Evolutionary conservation across 1,140 invertebrate genomes (phyloP), one percentile per base, ranked within the genome.

Genomic region (Ericerus pela): DNA sequence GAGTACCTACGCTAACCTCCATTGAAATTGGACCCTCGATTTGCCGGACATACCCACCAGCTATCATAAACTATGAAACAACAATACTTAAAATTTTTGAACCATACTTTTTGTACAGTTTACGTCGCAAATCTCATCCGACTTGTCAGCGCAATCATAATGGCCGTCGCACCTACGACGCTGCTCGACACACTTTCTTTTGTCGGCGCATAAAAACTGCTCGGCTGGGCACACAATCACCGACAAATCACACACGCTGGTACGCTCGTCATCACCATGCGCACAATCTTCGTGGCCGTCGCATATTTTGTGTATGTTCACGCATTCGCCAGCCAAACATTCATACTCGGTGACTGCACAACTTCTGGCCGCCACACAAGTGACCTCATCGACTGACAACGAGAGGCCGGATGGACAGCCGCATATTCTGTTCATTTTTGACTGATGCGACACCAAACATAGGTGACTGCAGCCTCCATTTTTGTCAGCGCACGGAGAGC

Each of bases 251-350:
- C 51, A 16, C 2, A 71, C 64, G 11, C 70, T 57, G n/a, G n/a
- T n/a, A n/a, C n/a, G n/a, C 66, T 81, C 79, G 64, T 82, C 79
- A 43, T 76, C 78, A 37, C 74, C 75, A 60, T 72, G 68, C 20
- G 72, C 67, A 64, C 80, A 82, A 64, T 82, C 79, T 51, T 69
- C 64, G 28, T 71, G 66, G 1, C 71, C 71, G 66, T 83, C 78
- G 65, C 81, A 82, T 22, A 59, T 61, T 1, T 31, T 56, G 31
- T 43, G 51, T 26, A 53, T 41, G 1, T 55, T 38, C 43, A 68
- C 66, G 47, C 66, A 68, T 31, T 65, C 61, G 20, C 65, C 65
- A 20, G 51, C 59, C 3, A 26, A 59, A 53, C 66, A 67, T 31
- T 56, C 59, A 37, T 62, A 67, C 54, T 67, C 58, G 47, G 53